Conservation (phyloP, 2,113 vertebrate genomes). For the human (Homo sapiens) region DNA sequence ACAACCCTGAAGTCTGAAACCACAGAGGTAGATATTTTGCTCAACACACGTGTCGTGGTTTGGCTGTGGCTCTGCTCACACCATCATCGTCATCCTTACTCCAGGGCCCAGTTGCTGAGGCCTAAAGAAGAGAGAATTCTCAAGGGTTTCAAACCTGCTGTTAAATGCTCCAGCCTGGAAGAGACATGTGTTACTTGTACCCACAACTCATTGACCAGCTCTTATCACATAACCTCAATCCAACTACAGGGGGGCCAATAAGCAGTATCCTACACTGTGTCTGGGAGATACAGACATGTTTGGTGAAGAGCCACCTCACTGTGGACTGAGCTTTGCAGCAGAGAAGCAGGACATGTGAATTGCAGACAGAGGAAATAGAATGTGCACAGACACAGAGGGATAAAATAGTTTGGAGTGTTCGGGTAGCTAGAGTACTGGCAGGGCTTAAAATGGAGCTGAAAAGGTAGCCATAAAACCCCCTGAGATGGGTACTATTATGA, state of each 20-base stretch:
- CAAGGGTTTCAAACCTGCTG: not conserved
- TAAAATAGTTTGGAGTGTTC: not conserved
- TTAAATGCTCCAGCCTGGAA: not conserved
- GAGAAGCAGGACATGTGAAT: not conserved
- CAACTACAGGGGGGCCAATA: not conserved
- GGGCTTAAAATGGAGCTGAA: not conserved
- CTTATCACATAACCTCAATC: not conserved
- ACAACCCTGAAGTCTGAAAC: not conserved
- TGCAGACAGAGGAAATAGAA: not conserved
- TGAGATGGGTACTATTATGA: not conserved
- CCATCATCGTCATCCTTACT: not conserved
- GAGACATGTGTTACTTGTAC: not conserved
- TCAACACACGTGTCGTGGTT: not conserved
- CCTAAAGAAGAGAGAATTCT: not conserved
- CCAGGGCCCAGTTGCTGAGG: not conserved
- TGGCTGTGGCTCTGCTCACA: not conserved
- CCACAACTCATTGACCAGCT: not conserved
- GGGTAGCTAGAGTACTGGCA: not conserved
- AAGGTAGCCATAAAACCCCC: not conserved
- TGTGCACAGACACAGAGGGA: not conserved
- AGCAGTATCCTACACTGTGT: not conserved
- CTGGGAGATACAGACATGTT: not conserved
- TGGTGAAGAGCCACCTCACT: not conserved
- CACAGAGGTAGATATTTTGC: not conserved
- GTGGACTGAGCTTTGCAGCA: not conserved